Evolutionary conservation across 2,797 vertebrate genomes (phyloP).

Genomic region (Darevskia nairensis): DNA sequence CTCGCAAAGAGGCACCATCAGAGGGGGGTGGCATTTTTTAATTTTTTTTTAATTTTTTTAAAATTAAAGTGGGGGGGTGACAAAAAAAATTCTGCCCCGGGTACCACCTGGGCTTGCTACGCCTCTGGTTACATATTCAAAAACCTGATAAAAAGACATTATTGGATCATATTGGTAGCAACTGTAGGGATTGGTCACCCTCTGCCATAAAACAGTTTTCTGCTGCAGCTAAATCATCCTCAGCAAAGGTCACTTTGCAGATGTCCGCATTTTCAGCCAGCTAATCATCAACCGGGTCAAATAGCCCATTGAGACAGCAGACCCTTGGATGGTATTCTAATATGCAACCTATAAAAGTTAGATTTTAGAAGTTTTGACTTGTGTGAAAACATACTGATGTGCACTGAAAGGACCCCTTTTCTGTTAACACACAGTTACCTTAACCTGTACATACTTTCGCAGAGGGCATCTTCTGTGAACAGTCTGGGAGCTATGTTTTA

Average conservation of each 20-base stretch:
- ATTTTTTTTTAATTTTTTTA: too few relatives aligned
- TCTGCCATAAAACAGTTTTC: background rate
- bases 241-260: background rate
- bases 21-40: too few relatives aligned
- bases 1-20: too few relatives aligned
- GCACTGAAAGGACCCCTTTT: background rate
- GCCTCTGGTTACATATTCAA: background rate
- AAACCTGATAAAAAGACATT: background rate
- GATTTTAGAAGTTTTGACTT: conserved; percentile 36
- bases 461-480: conserved; percentile 10
- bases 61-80: too few relatives aligned
- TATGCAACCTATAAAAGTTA: background rate
- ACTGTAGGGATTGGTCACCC: background rate
- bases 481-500: conserved; percentile 18
- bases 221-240: background rate
- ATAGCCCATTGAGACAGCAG: background rate
- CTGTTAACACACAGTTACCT: background rate
- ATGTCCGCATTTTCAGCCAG: background rate
- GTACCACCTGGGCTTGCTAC: too few relatives aligned
- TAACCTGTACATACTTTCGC: background rate
- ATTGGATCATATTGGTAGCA: background rate
- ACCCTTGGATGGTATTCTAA: background rate
- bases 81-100: too few relatives aligned
- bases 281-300: background rate
- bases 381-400: background rate